Base-by-base conservation (phyloP, 2,888 invertebrate genomes). In the Synanthedon formicaeformis region DNA sequence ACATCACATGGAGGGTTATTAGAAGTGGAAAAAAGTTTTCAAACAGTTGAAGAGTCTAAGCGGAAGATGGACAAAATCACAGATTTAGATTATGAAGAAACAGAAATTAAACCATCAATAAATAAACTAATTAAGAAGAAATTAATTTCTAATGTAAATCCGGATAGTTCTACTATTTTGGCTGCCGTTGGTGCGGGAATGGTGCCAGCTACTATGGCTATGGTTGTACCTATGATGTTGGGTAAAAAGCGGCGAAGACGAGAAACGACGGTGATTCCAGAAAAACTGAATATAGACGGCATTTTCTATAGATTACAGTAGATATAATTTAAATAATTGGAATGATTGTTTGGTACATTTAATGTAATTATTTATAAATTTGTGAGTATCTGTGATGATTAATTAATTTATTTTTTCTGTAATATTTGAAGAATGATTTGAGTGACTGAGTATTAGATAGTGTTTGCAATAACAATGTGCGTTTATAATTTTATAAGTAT, bases 121-220 rank as follows among this genome's bases (percentile, higher is more conserved):
- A 79, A 73, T 53, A 78, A 78, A 56, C 60, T 81, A 18, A 57
- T 81, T 2, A 75, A 71, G 52, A 79, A 73, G 52, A 83, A 73
- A 57, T 57, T 87, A 27, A 64, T 84, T 16, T 69, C 78, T 1
- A 80, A 77, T 54, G 67, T 72, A 2, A 65, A 71, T 51, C 85
- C 84, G 4, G 90, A 92, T 63, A 89, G 89, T 60, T 89, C 91
- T 0, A 90, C 92, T 0, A 89, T 93, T 41, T 69, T 93, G 57
- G 92, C 93, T 6, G 93, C 93, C 1, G 92, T 93, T 0, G 92
- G 93, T 0, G 93, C 94, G 13, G 94, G 94, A 0, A 92, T 94
- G 91, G 88, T 94, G 16, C 94, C 94, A 5, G 94, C 93, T 0
- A 93, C 94, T 0, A 92, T 94, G 91, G 94, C 93, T 0, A 92